Evolutionary conservation across 2,113 vertebrate species (phyloP).

Genomic region (Aix galericulata): DNA sequence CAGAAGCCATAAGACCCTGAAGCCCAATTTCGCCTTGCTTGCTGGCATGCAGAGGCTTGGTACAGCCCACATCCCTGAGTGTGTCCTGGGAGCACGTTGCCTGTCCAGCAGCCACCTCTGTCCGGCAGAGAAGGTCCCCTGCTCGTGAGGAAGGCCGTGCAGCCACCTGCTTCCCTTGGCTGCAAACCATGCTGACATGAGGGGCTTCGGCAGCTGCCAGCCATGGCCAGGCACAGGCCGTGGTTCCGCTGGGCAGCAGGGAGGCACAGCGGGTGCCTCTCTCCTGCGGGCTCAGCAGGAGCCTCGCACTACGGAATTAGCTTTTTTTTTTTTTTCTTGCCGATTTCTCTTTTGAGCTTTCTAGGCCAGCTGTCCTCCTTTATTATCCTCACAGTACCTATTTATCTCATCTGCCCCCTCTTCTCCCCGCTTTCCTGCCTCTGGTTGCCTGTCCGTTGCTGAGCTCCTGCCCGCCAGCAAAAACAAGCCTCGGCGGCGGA

Average conservation of each 20-base stretch:
- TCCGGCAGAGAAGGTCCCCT: neutral
- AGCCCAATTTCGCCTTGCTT: neutral
- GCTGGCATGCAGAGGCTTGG: fast-evolving
- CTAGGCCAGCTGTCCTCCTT: slow-evolving; percentile 69
- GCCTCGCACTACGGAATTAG: neutral
- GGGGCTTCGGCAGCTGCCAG: neutral
- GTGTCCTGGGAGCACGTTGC: neutral
- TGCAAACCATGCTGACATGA: neutral
- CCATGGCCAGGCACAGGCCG: neutral
- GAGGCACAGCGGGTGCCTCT: neutral
- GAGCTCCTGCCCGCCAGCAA: slow-evolving; percentile 47
- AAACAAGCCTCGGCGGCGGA: neutral
- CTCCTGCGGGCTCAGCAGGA: neutral
- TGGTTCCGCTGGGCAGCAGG: fast-evolving
- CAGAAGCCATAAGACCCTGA: fast-evolving
- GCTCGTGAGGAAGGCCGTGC: neutral
- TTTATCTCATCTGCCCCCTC: slow-evolving; percentile 26
- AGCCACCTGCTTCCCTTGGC: neutral
- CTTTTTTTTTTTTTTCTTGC: neutral
- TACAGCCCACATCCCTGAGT: fast-evolving
- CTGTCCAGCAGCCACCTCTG: neutral
- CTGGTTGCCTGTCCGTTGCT: neutral
- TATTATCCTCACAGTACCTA: slow-evolving; percentile 43
- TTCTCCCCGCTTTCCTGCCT: neutral
- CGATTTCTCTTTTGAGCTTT: slow-evolving; percentile 31